Evolutionary conservation across 2,113 vertebrate species (phyloP).

Genomic region (Ariopsis seemanni): DNA sequence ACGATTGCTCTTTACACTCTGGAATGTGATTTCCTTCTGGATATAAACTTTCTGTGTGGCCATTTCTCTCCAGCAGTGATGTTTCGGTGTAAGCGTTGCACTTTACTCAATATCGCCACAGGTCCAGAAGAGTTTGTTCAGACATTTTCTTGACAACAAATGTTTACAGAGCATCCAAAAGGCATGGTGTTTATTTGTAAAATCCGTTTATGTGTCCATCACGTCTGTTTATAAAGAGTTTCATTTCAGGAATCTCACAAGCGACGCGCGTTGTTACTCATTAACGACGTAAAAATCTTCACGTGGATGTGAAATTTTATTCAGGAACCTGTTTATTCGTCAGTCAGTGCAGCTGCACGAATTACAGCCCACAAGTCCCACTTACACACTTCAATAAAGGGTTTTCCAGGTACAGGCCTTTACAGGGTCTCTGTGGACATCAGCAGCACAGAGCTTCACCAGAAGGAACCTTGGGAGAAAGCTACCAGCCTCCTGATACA

Average conservation of each 20-base stretch:
- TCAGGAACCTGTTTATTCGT: background rate
- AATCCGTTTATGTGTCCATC: background rate
- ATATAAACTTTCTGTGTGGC: background rate
- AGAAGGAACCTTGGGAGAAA: background rate
- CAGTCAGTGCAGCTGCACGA: background rate
- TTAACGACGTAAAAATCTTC: background rate
- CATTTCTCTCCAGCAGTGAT: background rate
- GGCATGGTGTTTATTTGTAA: background rate
- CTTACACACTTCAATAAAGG: background rate
- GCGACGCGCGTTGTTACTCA: background rate
- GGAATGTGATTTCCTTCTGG: conserved; percentile 22
- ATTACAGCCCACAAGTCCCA: background rate
- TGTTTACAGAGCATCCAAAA: background rate
- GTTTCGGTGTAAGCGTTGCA: background rate
- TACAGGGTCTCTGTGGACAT: background rate
- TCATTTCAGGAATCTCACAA: background rate
- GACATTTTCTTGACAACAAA: background rate
- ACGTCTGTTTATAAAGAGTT: background rate
- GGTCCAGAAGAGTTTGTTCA: background rate
- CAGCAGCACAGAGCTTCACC: background rate
- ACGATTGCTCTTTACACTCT: conserved; percentile 17
- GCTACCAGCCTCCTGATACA: background rate
- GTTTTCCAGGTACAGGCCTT: background rate
- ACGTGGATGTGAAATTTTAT: background rate
- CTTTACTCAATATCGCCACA: background rate